phyloP scores from a whole-genome alignment of 2,888 invertebrate genomes.

The Drosophila incognita region DNA sequence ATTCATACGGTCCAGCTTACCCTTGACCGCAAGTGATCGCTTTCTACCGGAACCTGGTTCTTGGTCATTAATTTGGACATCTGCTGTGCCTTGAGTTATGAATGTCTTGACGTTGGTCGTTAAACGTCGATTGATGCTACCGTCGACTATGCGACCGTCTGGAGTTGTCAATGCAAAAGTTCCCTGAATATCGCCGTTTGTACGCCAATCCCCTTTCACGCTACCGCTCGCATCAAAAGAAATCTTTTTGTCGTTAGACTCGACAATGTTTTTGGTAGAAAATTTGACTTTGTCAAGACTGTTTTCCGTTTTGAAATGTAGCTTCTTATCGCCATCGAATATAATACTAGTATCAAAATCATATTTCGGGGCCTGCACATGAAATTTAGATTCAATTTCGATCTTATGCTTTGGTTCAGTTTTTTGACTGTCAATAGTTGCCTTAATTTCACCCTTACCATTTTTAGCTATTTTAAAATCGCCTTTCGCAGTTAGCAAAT shows the following conservation, averaged over 20 bases:
- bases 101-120: conserved; percentile 85
- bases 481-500: conserved; percentile 87
- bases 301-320: conserved; percentile 88
- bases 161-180: conserved; percentile 69
- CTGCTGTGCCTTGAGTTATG: conserved; percentile 85
- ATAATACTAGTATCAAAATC: conserved; percentile 88
- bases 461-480: conserved; percentile 87
- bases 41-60: conserved; percentile 62
- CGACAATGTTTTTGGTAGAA: conserved; percentile 88
- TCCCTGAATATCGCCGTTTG: conserved; percentile 78
- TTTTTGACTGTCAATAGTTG: conserved; percentile 83
- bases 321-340: conserved; percentile 89
- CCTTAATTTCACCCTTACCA: conserved; percentile 88
- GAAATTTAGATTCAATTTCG: conserved; percentile 88
- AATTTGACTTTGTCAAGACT: conserved; percentile 86
- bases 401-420: conserved; percentile 87
- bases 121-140: conserved; percentile 83
- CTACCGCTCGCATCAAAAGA: conserved; percentile 77
- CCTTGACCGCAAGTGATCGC: conserved; percentile 84
- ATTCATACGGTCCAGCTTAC: conserved; percentile 84
- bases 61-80: conserved; percentile 85
- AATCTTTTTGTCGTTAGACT: conserved; percentile 85
- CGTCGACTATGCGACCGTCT: conserved; percentile 83
- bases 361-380: conserved; percentile 87
- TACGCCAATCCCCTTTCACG: conserved; percentile 73